These are phyloP conservation scores for Diprion similis DNA, from an alignment of 1,140 invertebrate genomes.

Conservation along the genomic window DNA sequence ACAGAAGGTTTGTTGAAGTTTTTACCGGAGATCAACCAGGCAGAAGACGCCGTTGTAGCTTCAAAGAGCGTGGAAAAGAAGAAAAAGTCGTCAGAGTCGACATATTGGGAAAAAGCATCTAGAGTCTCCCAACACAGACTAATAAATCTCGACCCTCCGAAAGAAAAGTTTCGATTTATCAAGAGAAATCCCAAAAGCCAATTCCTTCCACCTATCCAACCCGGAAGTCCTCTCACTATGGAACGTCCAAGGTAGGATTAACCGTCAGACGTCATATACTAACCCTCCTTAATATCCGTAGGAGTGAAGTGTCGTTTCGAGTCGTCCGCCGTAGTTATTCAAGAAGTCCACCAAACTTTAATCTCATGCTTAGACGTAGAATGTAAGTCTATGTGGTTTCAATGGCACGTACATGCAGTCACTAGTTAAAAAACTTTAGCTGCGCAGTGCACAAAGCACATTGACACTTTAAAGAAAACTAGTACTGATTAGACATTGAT, in stretches of 20 bases:
- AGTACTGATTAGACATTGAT: no score
- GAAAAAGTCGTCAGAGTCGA: not conserved
- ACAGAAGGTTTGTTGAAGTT: not conserved
- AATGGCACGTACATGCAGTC: no score
- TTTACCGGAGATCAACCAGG: constrained; percentile 4
- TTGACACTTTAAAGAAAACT: no score
- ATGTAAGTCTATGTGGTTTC: constrained; percentile 48
- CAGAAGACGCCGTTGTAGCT: not conserved
- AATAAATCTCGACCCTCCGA: constrained; percentile 24
- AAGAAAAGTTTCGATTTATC: constrained; percentile 16
- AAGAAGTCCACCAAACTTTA: constrained; percentile 54
- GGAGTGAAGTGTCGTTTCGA: constrained; percentile 43
- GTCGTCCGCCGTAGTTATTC: constrained; percentile 51
- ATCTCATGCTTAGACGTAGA: constrained; percentile 55
- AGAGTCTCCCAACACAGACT: constrained; percentile 24
- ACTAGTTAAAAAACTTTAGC: no score
- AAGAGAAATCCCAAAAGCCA: constrained; percentile 32
- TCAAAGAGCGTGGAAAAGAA: not conserved
- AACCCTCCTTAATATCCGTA: constrained; percentile 32
- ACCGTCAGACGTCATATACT: constrained; percentile 1
- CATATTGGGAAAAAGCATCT: constrained; percentile 24
- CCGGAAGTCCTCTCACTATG: constrained; percentile 7
- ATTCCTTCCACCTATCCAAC: constrained; percentile 37
- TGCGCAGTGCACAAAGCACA: no score
- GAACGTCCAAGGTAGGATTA: constrained; percentile 29